phyloP scores from a whole-genome alignment of 2,888 invertebrate species.

The Eupithecia abbreviata region DNA sequence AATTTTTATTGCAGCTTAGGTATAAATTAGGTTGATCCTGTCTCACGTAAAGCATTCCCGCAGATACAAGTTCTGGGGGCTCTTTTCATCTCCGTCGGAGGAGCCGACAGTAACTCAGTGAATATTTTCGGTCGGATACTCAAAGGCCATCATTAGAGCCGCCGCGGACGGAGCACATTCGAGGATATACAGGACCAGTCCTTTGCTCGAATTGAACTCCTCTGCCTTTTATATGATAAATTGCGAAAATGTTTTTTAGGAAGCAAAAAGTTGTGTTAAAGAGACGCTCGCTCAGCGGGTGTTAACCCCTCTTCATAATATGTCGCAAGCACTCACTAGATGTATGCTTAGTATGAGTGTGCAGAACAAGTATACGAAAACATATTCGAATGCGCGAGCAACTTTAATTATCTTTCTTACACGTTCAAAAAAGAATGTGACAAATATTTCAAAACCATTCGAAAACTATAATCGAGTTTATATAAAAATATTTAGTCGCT shows the following conservation, averaged over 20 bases:
- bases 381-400: too few species aligned
- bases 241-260: neutral
- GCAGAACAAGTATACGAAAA: neutral
- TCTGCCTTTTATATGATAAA: slow-evolving; percentile 12
- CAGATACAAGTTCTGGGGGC: neutral
- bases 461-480: neutral
- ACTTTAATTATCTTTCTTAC: too few species aligned
- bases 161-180: slow-evolving; percentile 39
- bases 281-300: neutral
- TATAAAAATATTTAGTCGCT: neutral
- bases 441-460: neutral
- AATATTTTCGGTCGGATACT: slow-evolving; percentile 65
- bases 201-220: slow-evolving; percentile 7
- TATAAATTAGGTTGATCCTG: neutral
- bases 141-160: slow-evolving; percentile 70
- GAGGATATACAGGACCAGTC: slow-evolving; percentile 35
- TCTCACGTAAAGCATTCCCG: neutral
- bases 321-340: neutral
- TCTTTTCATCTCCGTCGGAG: neutral
- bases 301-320: neutral
- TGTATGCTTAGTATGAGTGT: neutral
- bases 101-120: slow-evolving; percentile 43
- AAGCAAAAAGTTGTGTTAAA: neutral
- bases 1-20: neutral
- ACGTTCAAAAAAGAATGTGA: neutral